phyloP scores from a whole-genome alignment of 2,113 vertebrate genomes.

The Nesoenas mayeri region DNA sequence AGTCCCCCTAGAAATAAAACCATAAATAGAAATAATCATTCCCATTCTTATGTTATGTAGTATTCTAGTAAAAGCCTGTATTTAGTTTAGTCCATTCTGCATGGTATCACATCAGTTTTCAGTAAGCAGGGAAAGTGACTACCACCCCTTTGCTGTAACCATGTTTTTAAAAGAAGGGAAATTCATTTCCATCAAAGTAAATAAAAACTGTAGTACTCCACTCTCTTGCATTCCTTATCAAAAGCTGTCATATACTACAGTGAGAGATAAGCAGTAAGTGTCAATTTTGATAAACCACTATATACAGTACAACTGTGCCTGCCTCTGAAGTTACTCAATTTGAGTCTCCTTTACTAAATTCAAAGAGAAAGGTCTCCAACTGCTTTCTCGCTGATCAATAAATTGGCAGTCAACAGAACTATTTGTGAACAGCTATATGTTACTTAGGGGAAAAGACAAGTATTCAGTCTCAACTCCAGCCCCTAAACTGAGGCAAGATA shows the following conservation, averaged over 20 bases:
- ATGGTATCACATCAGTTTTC: fast-evolving
- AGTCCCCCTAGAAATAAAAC: constrained; percentile 86
- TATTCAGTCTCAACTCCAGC: neutral
- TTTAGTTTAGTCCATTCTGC: neutral
- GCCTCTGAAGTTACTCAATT: neutral
- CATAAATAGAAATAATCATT: neutral
- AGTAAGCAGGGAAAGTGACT: neutral
- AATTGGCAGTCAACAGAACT: neutral
- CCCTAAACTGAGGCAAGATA: neutral
- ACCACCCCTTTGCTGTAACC: neutral
- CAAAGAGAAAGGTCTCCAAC: neutral
- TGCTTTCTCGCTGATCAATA: neutral
- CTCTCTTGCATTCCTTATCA: neutral
- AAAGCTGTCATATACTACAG: neutral
- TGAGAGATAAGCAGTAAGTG: neutral
- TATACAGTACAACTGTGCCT: neutral
- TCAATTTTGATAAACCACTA: neutral
- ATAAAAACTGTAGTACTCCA: neutral
- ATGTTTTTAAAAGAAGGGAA: neutral
- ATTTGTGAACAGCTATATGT: neutral
- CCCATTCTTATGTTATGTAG: fast-evolving
- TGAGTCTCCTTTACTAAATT: neutral
- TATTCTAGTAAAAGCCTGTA: neutral
- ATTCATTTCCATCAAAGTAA: neutral
- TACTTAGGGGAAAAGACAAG: neutral